phyloP scores from a whole-genome alignment of 92 coral and sea anemone species.

The Parazoanthus darwini region DNA sequence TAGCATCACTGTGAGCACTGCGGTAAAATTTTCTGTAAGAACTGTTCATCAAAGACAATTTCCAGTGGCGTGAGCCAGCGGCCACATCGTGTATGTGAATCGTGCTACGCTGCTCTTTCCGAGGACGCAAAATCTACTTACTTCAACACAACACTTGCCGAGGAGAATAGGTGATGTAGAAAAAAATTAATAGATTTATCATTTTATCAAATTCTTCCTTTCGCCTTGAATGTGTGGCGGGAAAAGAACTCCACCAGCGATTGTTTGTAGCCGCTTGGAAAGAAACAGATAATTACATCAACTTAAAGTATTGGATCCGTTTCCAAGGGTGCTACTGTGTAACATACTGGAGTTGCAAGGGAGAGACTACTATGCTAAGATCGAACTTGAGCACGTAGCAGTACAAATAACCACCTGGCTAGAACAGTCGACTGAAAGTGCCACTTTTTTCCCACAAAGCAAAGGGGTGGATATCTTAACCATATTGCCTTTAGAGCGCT shows the following conservation, averaged over 20 bases:
- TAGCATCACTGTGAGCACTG: conserved; percentile 90
- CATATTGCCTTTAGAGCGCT: neutral
- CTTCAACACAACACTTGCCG: conserved; percentile 66
- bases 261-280: neutral
- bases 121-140: conserved; percentile 81
- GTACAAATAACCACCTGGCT: neutral
- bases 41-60: conserved; percentile 72
- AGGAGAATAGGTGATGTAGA: conserved; percentile 52
- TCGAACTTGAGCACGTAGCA: neutral
- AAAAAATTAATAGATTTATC: neutral
- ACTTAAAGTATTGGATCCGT: neutral
- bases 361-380: neutral
- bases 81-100: conserved; percentile 79
- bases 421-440: neutral
- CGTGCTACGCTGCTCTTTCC: conserved; percentile 70
- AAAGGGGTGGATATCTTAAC: neutral
- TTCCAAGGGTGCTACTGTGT: neutral
- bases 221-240: neutral
- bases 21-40: conserved; percentile 82
- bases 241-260: neutral
- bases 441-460: neutral
- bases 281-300: neutral
- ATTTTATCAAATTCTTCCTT: neutral
- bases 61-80: conserved; percentile 54
- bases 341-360: neutral